Evolutionary conservation across 2,113 vertebrate species (phyloP), one percentile per base, ranked within the genome.

Genomic region (Emydocephalus ijimae): DNA sequence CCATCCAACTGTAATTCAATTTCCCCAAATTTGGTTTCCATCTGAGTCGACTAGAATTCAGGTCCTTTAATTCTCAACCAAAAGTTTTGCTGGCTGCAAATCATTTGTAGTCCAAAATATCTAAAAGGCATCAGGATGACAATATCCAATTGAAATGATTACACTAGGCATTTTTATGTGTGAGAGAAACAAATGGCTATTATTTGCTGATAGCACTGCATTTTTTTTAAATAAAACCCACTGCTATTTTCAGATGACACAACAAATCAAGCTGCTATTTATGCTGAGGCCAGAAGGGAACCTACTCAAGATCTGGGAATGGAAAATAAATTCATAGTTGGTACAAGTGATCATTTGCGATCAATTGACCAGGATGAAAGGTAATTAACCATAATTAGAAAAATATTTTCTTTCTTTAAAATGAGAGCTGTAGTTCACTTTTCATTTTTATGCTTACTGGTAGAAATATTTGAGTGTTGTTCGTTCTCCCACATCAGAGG

Each of bases 241-340:
- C 18, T 93, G 26, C 86, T 23, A 15, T 93, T 94, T 94, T 90
- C 91, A 93, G 91, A 74, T 92, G 59, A 89, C 29, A 43, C 26
- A 45, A 50, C 55, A 88, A 29, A 26, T 20, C 55, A n/a, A n/a
- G 85, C 90, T 85, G 88, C 64, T 56, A 87, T 93, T 90, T 61
- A 85, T n/a, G 91, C 56, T 5, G 74, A 64, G 10, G 88, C 50
- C 81, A 95, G 89, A 92, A 94, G 81, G 39, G 10, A 88, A 34
- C 88, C 90, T 56, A 57, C 85, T 90, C 94, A 93, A 29, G 74
- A 95, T 50, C 24, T 89, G 45, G 91, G 88, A 55, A 90, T 88
- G 20, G 91, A 86, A 56, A 91, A 86, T 88, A 57, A 59, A 87
- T 26, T 89, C n/a, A 56, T 88, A 34, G 91, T 93, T 55, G 55